Conservation (phyloP, 2,888 invertebrate species). For the Tiphia femorata region DNA sequence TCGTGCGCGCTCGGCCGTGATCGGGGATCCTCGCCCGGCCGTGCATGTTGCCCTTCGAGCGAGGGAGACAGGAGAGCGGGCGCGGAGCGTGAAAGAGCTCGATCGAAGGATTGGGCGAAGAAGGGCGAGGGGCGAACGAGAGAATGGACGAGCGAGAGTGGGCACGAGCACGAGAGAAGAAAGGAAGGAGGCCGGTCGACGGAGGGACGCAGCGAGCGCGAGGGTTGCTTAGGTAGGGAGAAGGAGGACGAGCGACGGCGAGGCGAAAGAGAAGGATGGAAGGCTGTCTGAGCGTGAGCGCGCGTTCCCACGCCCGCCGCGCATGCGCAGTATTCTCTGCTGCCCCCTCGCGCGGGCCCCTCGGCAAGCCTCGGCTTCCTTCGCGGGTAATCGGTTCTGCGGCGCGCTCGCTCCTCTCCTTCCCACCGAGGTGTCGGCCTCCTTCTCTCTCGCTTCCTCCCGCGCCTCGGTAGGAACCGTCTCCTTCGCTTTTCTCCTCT, state of each 20-base stretch:
- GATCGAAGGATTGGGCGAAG: slow-evolving; percentile 14
- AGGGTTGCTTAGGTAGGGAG: not conserved
- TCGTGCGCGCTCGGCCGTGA: slow-evolving; percentile 52
- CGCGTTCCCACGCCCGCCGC: slow-evolving; percentile 64
- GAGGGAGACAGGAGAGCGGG: slow-evolving; percentile 2
- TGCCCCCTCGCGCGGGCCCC: slow-evolving; percentile 24
- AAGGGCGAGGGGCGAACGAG: not conserved
- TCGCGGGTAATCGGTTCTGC: slow-evolving; percentile 40
- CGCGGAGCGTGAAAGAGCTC: slow-evolving; percentile 10
- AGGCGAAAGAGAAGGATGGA: slow-evolving; percentile 23
- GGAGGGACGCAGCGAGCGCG: slow-evolving; percentile 14
- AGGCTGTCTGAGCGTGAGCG: slow-evolving; percentile 52
- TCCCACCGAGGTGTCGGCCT: slow-evolving; percentile 7
- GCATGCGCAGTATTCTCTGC: slow-evolving; percentile 52
- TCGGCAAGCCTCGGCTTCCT: slow-evolving; percentile 31
- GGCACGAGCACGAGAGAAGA: slow-evolving; percentile 3
- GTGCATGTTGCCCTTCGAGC: slow-evolving; percentile 16
- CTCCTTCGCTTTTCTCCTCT: slow-evolving; percentile 4
- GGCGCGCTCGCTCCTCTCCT: slow-evolving; percentile 34
- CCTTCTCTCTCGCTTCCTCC: slow-evolving; percentile 16
- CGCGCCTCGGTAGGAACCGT: too few species aligned
- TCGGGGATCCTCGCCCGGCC: slow-evolving; percentile 54
- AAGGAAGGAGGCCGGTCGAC: slow-evolving; percentile 9
- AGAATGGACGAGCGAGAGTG: not conserved
- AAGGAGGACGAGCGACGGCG: slow-evolving; percentile 11